phyloP scores from a whole-genome alignment of 2,113 vertebrate genomes.

The Coptodon bakossiorum region DNA sequence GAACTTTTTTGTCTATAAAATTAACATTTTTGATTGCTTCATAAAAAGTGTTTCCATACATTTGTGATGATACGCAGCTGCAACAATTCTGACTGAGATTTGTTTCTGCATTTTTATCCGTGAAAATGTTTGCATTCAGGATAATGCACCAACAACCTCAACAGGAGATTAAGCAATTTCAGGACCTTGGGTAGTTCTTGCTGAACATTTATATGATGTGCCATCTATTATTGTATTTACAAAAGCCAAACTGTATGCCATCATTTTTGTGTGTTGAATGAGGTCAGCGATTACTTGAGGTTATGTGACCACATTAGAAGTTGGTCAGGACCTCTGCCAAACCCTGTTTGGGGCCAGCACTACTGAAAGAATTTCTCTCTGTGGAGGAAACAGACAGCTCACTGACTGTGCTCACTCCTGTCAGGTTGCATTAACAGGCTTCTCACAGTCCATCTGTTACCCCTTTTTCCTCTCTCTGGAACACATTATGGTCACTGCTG shows the following conservation, averaged over 20 bases:
- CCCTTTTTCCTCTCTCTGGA: background rate
- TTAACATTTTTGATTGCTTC: background rate
- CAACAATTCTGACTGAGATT: background rate
- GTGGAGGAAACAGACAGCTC: slow-evolving; percentile 59
- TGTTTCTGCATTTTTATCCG: background rate
- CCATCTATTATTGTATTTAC: background rate
- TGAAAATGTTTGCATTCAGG: background rate
- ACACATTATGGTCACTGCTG: background rate
- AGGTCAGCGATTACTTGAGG: background rate
- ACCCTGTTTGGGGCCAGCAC: background rate
- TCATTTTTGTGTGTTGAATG: background rate
- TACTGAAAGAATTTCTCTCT: slow-evolving; percentile 50
- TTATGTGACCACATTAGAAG: slow-evolving; percentile 3
- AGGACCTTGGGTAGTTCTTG: slow-evolving; percentile 15
- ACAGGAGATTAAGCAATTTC: background rate
- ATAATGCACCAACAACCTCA: background rate
- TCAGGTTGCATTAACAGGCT: slow-evolving; percentile 61
- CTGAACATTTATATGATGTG: background rate
- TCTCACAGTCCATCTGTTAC: slow-evolving; percentile 6
- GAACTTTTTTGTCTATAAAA: background rate
- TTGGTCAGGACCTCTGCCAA: background rate
- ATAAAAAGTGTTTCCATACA: background rate
- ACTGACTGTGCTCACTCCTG: slow-evolving; percentile 68
- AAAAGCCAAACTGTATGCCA: background rate
- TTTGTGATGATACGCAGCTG: background rate